phyloP scores from a whole-genome alignment of 2,113 vertebrate species.

The Lontra canadensis region DNA sequence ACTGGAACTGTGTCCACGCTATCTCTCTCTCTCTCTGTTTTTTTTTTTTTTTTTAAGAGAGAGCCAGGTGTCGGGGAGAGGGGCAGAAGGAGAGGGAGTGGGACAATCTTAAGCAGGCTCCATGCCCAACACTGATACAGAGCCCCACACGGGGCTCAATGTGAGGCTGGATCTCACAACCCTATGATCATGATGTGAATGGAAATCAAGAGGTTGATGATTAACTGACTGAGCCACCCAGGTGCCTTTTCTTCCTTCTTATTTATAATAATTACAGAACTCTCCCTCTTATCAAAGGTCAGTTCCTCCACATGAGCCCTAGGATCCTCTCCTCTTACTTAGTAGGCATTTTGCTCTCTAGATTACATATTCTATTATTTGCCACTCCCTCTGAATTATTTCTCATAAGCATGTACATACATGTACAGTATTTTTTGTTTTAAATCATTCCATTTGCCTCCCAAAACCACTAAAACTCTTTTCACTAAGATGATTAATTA shows the following conservation, averaged over 20 bases:
- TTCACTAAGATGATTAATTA: not conserved
- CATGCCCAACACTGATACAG: not conserved
- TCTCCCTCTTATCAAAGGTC: not conserved
- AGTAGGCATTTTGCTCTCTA: not conserved
- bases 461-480: not conserved
- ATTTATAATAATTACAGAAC: not conserved
- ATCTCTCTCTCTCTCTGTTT: accelerated
- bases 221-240: not conserved
- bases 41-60: not conserved
- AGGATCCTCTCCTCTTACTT: not conserved
- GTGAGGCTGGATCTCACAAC: not conserved
- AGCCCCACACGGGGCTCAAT: not conserved
- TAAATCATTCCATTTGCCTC: not conserved
- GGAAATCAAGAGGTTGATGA: not conserved
- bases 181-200: not conserved
- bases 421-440: not conserved
- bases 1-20: not conserved
- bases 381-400: not conserved
- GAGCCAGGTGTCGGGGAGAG: accelerated
- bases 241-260: not conserved
- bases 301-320: not conserved
- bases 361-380: not conserved
- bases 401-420: not conserved
- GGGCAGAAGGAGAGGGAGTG: not conserved
- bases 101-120: not conserved